These are phyloP conservation scores for Cryptus viduatorius DNA, from an alignment of 2,888 invertebrate species.

Conservation along the genomic window DNA sequence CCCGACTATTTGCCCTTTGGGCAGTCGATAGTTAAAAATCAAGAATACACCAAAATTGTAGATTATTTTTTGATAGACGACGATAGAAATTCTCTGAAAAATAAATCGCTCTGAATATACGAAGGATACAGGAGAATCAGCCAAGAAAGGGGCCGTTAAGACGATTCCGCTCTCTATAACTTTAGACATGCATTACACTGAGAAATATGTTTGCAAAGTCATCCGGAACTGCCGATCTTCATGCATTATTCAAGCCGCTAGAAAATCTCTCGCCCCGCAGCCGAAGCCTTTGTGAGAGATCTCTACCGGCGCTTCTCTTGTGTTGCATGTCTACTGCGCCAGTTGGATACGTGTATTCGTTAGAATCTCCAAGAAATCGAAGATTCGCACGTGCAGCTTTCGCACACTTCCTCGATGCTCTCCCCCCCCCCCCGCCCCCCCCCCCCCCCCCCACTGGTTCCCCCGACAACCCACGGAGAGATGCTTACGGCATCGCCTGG, in stretches of 20 bases:
- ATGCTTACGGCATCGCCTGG: background rate
- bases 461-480: constrained; percentile 31
- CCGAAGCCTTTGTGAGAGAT: constrained; percentile 37
- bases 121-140: constrained; percentile 39
- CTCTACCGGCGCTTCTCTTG: constrained; percentile 13
- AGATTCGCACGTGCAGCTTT: constrained; percentile 44
- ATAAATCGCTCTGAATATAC: background rate
- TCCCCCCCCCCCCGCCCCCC: background rate
- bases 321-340: constrained; percentile 7
- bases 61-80: background rate
- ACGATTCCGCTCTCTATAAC: constrained; percentile 57
- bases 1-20: no score
- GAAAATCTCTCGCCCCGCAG: constrained; percentile 60
- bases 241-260: constrained; percentile 66
- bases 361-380: constrained; percentile 44
- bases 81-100: background rate
- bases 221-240: constrained; percentile 66
- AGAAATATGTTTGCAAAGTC: constrained; percentile 68
- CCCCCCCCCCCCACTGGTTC: background rate
- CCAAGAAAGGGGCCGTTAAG: constrained; percentile 50
- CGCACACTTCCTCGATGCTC: constrained; percentile 25
- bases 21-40: no score
- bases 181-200: constrained; percentile 63
- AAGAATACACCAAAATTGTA: background rate
- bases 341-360: constrained; percentile 36